A percentile compares a stretch with the other conserved stretches of the same genome.
Evolutionary conservation across 2,888 invertebrate genomes (phyloP).

Genomic region (Microplitis deprimator): DNA sequence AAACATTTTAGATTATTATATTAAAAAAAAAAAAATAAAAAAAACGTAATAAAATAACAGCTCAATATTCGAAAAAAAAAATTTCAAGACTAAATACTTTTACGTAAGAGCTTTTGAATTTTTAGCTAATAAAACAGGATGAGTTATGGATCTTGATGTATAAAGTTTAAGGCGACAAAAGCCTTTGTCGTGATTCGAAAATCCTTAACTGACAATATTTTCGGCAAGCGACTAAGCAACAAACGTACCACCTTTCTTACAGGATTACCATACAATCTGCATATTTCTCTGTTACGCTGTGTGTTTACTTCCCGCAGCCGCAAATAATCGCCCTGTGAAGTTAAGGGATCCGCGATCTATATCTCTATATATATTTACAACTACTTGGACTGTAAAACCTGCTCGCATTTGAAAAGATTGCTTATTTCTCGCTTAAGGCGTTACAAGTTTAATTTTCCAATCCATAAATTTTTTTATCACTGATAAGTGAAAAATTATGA

Average conservation of each 20-base stretch:
- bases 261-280: constrained; percentile 68
- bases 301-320: constrained; percentile 44
- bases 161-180: not conserved
- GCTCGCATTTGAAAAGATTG: not conserved
- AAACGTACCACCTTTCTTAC: constrained; percentile 61
- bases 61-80: not conserved
- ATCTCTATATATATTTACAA: not conserved
- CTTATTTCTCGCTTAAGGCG: too few species aligned
- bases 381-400: constrained; percentile 2
- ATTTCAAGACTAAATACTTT: too few species aligned
- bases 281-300: constrained; percentile 54
- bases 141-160: not conserved
- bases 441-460: too few species aligned
- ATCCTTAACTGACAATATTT: constrained; percentile 6
- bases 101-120: too few species aligned
- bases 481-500: too few species aligned
- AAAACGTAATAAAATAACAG: not conserved
- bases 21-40: not conserved
- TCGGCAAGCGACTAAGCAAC: constrained; percentile 54
- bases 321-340: constrained; percentile 56
- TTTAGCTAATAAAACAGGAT: too few species aligned
- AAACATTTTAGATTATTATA: constrained; percentile 34
- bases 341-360: constrained; percentile 31
- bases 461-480: too few species aligned
- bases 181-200: not conserved